Conservation (phyloP, 2,113 vertebrate species). For the Grus americana region DNA sequence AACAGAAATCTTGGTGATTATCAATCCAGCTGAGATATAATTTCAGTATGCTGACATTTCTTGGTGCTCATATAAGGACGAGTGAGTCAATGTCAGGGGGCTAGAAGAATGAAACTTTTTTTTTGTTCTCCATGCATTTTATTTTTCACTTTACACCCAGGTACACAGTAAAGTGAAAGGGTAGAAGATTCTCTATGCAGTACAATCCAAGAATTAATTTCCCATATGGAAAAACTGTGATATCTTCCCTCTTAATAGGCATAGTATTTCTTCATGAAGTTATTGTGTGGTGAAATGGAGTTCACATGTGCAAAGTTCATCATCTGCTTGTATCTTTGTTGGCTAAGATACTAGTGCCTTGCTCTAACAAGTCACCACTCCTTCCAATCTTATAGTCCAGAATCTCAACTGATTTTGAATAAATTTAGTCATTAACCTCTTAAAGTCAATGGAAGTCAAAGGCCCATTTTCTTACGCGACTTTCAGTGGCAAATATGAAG, state of each 20-base stretch:
- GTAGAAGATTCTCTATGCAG: background rate
- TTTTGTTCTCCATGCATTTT: background rate
- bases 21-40: background rate
- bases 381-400: background rate
- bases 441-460: background rate
- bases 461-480: background rate
- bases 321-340: background rate
- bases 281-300: background rate
- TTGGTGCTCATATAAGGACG: background rate
- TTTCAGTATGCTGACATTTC: background rate
- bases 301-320: background rate
- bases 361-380: background rate
- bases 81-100: background rate
- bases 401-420: background rate
- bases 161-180: background rate
- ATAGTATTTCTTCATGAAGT: background rate
- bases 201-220: background rate
- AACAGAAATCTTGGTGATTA: background rate
- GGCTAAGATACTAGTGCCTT: background rate
- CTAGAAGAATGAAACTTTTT: background rate
- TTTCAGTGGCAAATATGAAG: background rate
- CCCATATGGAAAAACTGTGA: background rate
- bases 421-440: background rate
- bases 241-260: background rate
- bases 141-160: background rate